Evolutionary conservation across 1,140 invertebrate genomes (phyloP).

Genomic region (Hylyphantes graminicola): DNA sequence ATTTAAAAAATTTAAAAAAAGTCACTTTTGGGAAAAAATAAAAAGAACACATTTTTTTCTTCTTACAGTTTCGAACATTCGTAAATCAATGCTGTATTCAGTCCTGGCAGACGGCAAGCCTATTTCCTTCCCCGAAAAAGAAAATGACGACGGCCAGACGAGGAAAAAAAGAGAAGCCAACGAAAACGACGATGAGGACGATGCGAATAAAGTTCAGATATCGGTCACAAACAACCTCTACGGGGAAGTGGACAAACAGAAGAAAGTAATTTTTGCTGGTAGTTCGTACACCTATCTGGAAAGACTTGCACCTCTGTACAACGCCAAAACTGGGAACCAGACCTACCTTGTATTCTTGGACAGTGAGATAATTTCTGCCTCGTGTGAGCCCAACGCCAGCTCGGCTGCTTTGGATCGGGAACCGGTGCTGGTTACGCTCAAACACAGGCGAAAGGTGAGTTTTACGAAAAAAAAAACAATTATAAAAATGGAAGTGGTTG

Average conservation of each 20-base stretch:
- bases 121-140: not conserved
- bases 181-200: not conserved
- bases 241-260: slow-evolving; percentile 34
- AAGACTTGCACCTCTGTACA: slow-evolving; percentile 27
- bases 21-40: too few species aligned
- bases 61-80: slow-evolving; percentile 20
- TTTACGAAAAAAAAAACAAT: not conserved
- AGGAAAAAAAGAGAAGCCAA: slow-evolving; percentile 9
- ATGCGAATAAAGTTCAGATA: slow-evolving; percentile 4
- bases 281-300: slow-evolving; percentile 24
- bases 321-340: slow-evolving; percentile 31
- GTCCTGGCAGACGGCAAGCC: not conserved
- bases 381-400: slow-evolving; percentile 31
- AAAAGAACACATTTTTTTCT: not conserved
- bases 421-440: slow-evolving; percentile 25
- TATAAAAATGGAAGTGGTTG: too few species aligned
- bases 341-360: slow-evolving; percentile 37
- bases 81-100: slow-evolving; percentile 13
- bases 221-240: slow-evolving; percentile 29
- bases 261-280: slow-evolving; percentile 28
- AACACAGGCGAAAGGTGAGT: slow-evolving; percentile 48
- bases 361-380: slow-evolving; percentile 22
- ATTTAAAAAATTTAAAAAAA: too few species aligned
- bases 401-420: slow-evolving; percentile 29
- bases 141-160: not conserved